Percentiles rank a stretch among this genome's conserved stretches.
These are phyloP conservation scores for Nephrotoma appendiculata DNA, from an alignment of 2,888 invertebrate genomes.

Conservation along the genomic window DNA sequence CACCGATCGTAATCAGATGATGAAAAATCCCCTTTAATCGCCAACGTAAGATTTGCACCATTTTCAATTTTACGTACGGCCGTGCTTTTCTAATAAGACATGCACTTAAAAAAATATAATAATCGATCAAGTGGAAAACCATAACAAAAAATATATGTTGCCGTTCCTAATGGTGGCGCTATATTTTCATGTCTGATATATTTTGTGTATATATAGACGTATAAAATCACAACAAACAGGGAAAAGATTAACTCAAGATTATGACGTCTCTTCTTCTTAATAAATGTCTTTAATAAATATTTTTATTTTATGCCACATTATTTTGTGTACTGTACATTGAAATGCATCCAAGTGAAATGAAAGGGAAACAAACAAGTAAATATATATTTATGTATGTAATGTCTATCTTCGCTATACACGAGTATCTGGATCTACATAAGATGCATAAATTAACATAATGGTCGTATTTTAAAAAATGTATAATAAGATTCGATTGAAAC, in stretches of 20 bases:
- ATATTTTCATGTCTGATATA: neutral
- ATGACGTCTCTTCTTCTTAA: neutral
- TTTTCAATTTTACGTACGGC: too few relatives aligned
- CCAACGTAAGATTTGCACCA: too few relatives aligned
- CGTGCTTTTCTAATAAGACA: too few relatives aligned
- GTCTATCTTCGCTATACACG: neutral
- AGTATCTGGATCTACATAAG: neutral
- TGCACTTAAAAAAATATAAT: neutral
- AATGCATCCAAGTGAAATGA: conserved; percentile 1
- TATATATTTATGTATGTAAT: neutral
- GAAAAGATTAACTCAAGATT: neutral
- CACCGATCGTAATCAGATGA: too few relatives aligned
- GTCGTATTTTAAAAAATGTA: neutral
- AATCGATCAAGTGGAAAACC: neutral
- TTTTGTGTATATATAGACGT: neutral
- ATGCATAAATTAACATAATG: neutral
- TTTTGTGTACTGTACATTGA: neutral
- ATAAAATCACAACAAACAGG: neutral
- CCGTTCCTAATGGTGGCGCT: neutral
- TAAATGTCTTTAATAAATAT: neutral
- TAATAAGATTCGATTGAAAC: neutral
- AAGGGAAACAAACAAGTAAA: neutral
- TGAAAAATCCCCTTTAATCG: too few relatives aligned
- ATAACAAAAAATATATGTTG: neutral
- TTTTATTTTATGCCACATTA: neutral